A percentile compares a stretch with the other conserved stretches of the same genome.
phyloP scores from a whole-genome alignment of 1,140 invertebrate species.

The Aporrectodea caliginosa region DNA sequence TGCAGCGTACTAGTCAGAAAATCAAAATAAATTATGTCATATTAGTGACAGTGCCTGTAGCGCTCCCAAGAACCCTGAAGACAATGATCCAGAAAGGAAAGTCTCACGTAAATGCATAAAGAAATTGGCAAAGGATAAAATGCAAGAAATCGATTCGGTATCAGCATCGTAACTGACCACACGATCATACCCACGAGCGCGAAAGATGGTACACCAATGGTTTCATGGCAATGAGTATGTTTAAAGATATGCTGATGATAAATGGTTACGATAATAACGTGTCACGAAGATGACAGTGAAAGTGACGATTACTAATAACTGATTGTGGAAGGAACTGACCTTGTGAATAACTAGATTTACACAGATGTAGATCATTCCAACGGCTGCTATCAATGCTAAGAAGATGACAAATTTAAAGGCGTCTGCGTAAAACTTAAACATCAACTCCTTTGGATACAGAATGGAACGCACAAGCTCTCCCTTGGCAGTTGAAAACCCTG shows the following conservation, averaged over 20 bases:
- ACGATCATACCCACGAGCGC: too few relatives aligned
- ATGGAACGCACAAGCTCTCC: conserved; percentile 85
- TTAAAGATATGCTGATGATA: too few relatives aligned
- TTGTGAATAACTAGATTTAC: conserved; percentile 65
- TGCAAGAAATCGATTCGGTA: too few relatives aligned
- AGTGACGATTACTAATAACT: not conserved
- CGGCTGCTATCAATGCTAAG: conserved; percentile 68
- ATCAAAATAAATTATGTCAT: too few relatives aligned
- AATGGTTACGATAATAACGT: not conserved
- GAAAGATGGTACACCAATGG: too few relatives aligned
- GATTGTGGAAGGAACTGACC: conserved; percentile 24
- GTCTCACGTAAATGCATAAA: too few relatives aligned
- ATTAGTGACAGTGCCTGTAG: too few relatives aligned
- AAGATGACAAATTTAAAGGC: conserved; percentile 85
- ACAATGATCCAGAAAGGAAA: too few relatives aligned
- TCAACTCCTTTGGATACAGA: conserved; percentile 83
- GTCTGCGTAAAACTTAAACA: conserved; percentile 88
- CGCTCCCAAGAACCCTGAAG: too few relatives aligned
- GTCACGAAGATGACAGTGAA: not conserved
- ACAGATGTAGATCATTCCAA: conserved; percentile 80
- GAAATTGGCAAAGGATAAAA: too few relatives aligned
- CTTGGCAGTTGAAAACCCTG: conserved; percentile 82
- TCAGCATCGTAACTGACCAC: too few relatives aligned
- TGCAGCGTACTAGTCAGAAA: conserved; percentile 38
- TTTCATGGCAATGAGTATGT: too few relatives aligned